These are phyloP conservation scores for Chesias legatella DNA, from an alignment of 2,888 invertebrate genomes.

Conservation along the genomic window DNA sequence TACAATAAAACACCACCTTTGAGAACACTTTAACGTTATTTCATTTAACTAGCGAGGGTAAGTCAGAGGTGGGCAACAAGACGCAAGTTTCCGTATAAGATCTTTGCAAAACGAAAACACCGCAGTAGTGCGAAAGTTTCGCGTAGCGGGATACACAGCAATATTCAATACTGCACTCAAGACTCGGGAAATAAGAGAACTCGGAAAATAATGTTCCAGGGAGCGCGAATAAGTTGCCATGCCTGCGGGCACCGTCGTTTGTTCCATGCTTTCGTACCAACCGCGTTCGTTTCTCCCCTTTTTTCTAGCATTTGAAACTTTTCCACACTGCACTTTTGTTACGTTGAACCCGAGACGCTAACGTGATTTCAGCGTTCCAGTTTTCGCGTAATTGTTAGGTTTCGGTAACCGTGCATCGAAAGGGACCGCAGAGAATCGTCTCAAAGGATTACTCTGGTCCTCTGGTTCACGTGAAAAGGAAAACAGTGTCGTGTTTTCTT, in stretches of 20 bases:
- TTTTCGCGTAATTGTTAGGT: conserved; percentile 24
- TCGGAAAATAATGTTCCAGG: conserved; percentile 16
- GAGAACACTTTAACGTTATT: too few species aligned
- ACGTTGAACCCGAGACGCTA: conserved; percentile 27
- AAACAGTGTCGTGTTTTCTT: not conserved
- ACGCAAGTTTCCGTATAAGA: conserved; percentile 10
- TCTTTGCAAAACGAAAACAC: conserved; percentile 5
- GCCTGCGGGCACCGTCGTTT: conserved; percentile 26
- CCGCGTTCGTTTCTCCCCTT: conserved; percentile 25
- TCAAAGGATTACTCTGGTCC: conserved; percentile 19
- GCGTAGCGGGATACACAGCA: conserved; percentile 7
- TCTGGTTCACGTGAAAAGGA: conserved; percentile 2
- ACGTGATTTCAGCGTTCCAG: conserved; percentile 32
- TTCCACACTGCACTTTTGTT: conserved; percentile 27
- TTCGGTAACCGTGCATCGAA: conserved; percentile 15
- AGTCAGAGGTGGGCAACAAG: too few species aligned
- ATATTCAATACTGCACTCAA: conserved; percentile 27
- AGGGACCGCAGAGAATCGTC: conserved; percentile 17
- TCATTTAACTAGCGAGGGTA: too few species aligned
- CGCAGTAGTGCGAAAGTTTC: conserved; percentile 2
- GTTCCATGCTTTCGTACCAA: conserved; percentile 22
- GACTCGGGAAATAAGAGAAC: conserved; percentile 7
- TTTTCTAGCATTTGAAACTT: conserved; percentile 21
- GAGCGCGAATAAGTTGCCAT: conserved; percentile 18
- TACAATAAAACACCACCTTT: too few species aligned